Conservation (phyloP, 2,797 vertebrate genomes). For the Cirrhinus mrigala region DNA sequence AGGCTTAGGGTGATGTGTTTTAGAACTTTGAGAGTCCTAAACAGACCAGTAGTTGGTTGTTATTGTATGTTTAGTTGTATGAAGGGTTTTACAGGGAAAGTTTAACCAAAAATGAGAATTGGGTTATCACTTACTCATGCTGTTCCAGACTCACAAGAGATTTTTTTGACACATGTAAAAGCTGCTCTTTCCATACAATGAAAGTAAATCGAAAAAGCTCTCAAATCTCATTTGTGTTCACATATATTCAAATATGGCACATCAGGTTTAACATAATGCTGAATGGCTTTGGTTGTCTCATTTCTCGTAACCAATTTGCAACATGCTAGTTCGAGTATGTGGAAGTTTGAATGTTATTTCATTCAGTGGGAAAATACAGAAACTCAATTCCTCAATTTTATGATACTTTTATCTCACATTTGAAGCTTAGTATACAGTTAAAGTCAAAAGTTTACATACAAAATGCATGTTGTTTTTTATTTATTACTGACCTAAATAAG, state of each 20-base stretch:
- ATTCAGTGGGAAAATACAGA: neutral
- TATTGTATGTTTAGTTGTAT: neutral
- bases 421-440: neutral
- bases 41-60: constrained; percentile 17
- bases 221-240: neutral
- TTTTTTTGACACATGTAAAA: too few relatives aligned
- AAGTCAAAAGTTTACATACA: too few relatives aligned
- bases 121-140: neutral
- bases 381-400: neutral
- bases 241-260: neutral
- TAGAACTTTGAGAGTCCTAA: neutral
- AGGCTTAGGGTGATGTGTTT: neutral
- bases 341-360: neutral
- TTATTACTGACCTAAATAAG: too few relatives aligned
- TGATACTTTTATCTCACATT: neutral
- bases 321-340: neutral
- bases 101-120: neutral
- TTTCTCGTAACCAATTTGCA: neutral
- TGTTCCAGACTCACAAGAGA: neutral
- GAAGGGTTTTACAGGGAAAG: neutral
- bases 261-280: neutral
- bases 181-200: neutral
- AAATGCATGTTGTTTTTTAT: too few relatives aligned
- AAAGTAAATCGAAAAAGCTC: neutral
- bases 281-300: neutral